Conservation (phyloP, 2,797 vertebrate species). For the Falco peregrinus region DNA sequence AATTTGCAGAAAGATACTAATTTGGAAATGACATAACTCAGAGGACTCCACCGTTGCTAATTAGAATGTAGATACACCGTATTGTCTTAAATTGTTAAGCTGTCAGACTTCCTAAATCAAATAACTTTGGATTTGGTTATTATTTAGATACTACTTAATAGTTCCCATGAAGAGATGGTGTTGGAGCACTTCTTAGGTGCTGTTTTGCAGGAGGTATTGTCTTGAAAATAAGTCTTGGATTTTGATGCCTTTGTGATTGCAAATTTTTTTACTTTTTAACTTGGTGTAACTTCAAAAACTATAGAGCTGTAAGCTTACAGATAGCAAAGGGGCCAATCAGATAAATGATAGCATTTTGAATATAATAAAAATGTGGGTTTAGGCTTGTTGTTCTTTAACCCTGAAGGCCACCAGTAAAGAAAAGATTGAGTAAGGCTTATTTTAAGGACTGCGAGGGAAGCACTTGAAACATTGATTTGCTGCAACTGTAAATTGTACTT, state of each 20-base stretch:
- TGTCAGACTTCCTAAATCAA: background rate
- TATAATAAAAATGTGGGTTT: background rate
- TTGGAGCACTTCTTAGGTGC: background rate
- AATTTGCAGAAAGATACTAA: background rate
- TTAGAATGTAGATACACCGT: background rate
- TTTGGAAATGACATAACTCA: background rate
- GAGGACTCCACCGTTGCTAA: background rate
- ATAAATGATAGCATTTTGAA: background rate
- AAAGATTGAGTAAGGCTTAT: background rate
- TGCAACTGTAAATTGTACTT: background rate
- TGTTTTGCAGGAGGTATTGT: background rate
- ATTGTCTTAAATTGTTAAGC: background rate
- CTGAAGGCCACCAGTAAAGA: background rate
- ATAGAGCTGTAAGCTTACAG: background rate
- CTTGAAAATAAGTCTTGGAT: background rate
- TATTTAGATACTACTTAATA: background rate
- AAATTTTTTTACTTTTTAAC: background rate
- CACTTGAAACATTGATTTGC: background rate
- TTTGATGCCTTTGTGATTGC: background rate
- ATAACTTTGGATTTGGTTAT: background rate
- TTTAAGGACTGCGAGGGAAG: background rate
- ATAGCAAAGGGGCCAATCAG: background rate
- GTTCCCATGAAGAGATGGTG: background rate
- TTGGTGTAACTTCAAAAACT: accelerated
- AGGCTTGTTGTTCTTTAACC: background rate